A percentile compares a stretch with the other conserved stretches of the same genome.
Conservation (phyloP, 2,113 vertebrate species). For the Zosterops japonicus region DNA sequence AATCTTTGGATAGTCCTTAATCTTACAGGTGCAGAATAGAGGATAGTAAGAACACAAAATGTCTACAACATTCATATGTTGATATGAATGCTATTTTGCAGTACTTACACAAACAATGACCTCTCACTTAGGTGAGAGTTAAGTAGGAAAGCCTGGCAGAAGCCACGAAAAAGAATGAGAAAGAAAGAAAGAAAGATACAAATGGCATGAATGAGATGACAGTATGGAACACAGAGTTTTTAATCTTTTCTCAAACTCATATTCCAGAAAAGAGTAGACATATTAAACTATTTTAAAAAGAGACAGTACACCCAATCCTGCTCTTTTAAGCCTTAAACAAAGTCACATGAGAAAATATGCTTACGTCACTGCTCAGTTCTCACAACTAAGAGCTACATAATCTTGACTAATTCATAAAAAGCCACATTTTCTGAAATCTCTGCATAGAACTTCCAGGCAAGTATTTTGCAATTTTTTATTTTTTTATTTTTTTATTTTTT, state of each 20-base stretch:
- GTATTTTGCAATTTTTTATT: background rate
- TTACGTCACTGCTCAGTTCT: background rate
- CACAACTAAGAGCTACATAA: background rate
- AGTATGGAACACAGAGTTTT: background rate
- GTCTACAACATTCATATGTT: slow-evolving; percentile 53
- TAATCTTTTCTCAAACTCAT: background rate
- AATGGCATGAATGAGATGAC: slow-evolving; percentile 34
- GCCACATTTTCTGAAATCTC: background rate
- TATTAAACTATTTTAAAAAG: background rate
- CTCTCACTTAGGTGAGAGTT: slow-evolving; percentile 57
- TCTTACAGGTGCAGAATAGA: background rate
- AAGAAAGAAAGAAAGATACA: slow-evolving; percentile 47
- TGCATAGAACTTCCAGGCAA: background rate
- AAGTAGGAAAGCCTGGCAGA: slow-evolving; percentile 69
- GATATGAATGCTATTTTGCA: slow-evolving; percentile 66
- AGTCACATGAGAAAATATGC: background rate
- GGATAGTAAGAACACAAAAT: background rate
- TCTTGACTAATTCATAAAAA: background rate
- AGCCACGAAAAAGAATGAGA: slow-evolving; percentile 58
- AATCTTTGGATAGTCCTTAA: background rate
- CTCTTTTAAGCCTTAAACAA: background rate
- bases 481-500: no score
- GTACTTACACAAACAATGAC: slow-evolving; percentile 64
- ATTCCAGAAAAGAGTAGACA: background rate
- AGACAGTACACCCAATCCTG: background rate